Evolutionary conservation across 1,140 invertebrate species (phyloP), one percentile per base, ranked within the genome.

Genomic region (Scaptodrosophila lebanonensis): DNA sequence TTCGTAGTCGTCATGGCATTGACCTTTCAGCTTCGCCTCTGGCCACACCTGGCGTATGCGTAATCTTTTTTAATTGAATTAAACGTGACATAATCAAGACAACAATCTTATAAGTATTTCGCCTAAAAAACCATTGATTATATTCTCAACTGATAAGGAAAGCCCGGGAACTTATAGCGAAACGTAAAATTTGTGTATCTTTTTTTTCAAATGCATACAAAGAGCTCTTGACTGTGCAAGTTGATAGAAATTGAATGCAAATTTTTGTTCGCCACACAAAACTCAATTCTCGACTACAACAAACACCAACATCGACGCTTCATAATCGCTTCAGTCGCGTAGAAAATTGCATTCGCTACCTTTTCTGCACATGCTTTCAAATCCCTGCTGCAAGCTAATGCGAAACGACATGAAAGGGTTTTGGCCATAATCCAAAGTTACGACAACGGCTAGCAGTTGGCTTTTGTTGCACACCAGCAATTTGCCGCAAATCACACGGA

Each of bases 1-100:
- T 29, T 8, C 15, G 13, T 30, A 15, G 8, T 57, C 50, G 16
- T 44, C 48, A 33, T 52, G 66, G 64, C 67, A 82, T 69, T 82
- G 75, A 79, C 69, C 75, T 79, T 79, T 82, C 49, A 51, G 43
- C 40, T 47, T 69, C 39, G 27, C 30, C 56, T 61, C 25, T 17
- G 39, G 38, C 11, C 35, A 8, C 75, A 73, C 60, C 60, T 82
- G 69, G 62, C 75, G 75, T 82, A 82, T 82, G 38, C 75, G 75
- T 82, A 82, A 82, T 82, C 75, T 60, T 48, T 47, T 69, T 72
- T 82, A 82, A 82, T 82, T 82, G 75, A 82, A 82, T 82, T 82
- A 75, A 82, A 76, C 66, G 43, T 69, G 75, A 73, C 65, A 82
- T 82, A 75, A 73, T 68, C 65, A 30, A 13, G 5, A 13, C 17